Base-by-base conservation (phyloP, 2,888 invertebrate genomes). In the Hypomecis punctinalis region DNA sequence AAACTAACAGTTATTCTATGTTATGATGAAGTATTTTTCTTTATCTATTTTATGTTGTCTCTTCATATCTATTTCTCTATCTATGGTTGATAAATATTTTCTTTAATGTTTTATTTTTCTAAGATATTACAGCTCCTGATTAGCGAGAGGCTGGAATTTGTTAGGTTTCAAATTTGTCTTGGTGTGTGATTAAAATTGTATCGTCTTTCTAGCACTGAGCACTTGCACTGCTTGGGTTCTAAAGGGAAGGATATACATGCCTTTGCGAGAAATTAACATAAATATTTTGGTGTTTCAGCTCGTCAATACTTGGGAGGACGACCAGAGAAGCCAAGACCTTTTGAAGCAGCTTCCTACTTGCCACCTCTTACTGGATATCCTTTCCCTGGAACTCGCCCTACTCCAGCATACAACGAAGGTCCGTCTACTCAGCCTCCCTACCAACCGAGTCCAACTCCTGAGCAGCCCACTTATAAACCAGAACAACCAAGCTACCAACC, bases 291-390 rank as follows among this genome's bases (percentile, higher is more conserved):
- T 61, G 65, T 60, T 90, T 90, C 93, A 96, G 96, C 95, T 83
- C 95, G 96, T 23, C 96, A 96, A 69, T 91, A 94, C 94, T 95
- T 83, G 85, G 95, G 95, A 67, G 94, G 94, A 64, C 91, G 93
- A 64, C 94, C 95, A 0, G 95, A 96, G 76, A 95, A 93, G 79
- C 96, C 96, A n/a, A 90, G 96, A 72, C 96, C 96, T 0, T 96
- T 96, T 81, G 94, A 95, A 51, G 81, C 82, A 0, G 73, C 88
- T 9, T 77, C 77, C 13, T 91, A 91, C 59, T 79, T 91, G 5
- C 92, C 91, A 39, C 87, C 89, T n/a, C 90, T 88, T 35, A 87
- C 83, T 6, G 93, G 90, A 6, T 93, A 89, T 70, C 93, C 90
- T 11, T 80, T 84, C 37, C 77, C 92, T 11, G 93, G 93, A 9